Evolutionary conservation across 2,888 invertebrate genomes (phyloP).

Genomic region (Tillus elongatus): DNA sequence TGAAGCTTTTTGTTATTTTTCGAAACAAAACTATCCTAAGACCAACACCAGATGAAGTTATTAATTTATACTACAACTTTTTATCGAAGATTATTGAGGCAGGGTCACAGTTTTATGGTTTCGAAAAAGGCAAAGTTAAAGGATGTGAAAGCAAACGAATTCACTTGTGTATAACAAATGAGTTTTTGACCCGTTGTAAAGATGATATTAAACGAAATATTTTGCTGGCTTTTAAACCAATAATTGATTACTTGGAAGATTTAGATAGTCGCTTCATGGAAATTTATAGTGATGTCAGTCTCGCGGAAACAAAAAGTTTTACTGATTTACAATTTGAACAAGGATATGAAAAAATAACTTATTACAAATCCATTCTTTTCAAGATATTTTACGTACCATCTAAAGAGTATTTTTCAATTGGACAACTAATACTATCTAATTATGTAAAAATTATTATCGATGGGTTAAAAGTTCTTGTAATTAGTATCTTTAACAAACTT

Average conservation of each 20-base stretch:
- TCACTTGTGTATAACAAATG: slow-evolving; percentile 26
- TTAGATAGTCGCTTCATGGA: slow-evolving; percentile 48
- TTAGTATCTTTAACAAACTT: slow-evolving; percentile 53
- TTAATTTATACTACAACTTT: slow-evolving; percentile 40
- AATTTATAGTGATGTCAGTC: slow-evolving; percentile 39
- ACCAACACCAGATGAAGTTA: slow-evolving; percentile 50
- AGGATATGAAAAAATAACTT: slow-evolving; percentile 50
- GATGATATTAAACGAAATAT: slow-evolving; percentile 46
- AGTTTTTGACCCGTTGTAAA: slow-evolving; percentile 44
- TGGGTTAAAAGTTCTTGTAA: slow-evolving; percentile 48
- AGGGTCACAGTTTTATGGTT: slow-evolving; percentile 20
- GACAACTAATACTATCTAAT: slow-evolving; percentile 6
- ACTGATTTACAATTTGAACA: slow-evolving; percentile 49
- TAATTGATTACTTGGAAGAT: slow-evolving; percentile 46
- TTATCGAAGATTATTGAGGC: slow-evolving; percentile 22
- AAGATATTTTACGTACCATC: slow-evolving; percentile 52
- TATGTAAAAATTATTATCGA: slow-evolving; percentile 44
- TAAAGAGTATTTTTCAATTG: slow-evolving; percentile 56
- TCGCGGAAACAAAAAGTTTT: slow-evolving; percentile 17
- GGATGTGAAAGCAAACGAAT: slow-evolving; percentile 23
- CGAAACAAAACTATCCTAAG: slow-evolving; percentile 48
- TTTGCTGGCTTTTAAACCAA: slow-evolving; percentile 46
- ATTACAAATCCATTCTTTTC: slow-evolving; percentile 49
- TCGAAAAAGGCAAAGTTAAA: slow-evolving; percentile 21
- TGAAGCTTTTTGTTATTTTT: slow-evolving; percentile 50